Base-by-base conservation (phyloP, 2,113 vertebrate genomes). In the Clinocottus analis region DNA sequence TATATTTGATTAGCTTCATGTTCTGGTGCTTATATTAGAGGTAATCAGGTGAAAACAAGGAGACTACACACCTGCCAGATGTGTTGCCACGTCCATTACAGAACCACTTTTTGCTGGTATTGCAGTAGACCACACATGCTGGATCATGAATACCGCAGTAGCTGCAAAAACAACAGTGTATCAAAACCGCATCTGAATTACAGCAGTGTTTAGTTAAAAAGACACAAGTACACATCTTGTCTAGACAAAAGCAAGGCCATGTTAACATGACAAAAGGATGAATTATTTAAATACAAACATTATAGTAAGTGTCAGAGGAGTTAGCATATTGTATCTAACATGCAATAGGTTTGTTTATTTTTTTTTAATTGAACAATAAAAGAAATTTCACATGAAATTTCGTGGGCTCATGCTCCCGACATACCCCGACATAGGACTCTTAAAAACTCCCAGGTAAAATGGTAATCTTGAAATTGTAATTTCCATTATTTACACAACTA, bases 61-160 rank as follows among this genome's bases (percentile, higher is more conserved):
- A 9, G 0, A 49, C 3, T 7, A 86, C 89, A 56, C 11, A 99
- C 98, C 98, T 99, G 94, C 98, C 98, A 82, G 98, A 99, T 63
- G 98, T 99, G 85, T 99, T 99, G 0, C 98, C 98, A 86, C 98
- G 98, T 4, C 98, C 98, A 0, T 99, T 99, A 77, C 98, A 99
- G 94, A 99, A 99, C 98, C 98, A 99, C 89, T 99, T 99, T 88
- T 99, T 99, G 94, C 98, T 99, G 91, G 98, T 99, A 84, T 99
- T 99, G 86, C 98, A 99, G 93, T 99, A 99, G 67, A 99, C 98
- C 76, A 99, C 98, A 75, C 98, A 99, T 0, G 97, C 98, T 72
- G 98, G 98, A 87, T 99, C 98, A 7, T 99, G 98, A 86, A 99
- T 99, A 10, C 98, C 98, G 73, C 98, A 99, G 92, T 99, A 99